Evolutionary conservation across 2,888 invertebrate species (phyloP), one percentile per base, ranked within the genome.

Genomic region (Drosophila stalkeri): DNA sequence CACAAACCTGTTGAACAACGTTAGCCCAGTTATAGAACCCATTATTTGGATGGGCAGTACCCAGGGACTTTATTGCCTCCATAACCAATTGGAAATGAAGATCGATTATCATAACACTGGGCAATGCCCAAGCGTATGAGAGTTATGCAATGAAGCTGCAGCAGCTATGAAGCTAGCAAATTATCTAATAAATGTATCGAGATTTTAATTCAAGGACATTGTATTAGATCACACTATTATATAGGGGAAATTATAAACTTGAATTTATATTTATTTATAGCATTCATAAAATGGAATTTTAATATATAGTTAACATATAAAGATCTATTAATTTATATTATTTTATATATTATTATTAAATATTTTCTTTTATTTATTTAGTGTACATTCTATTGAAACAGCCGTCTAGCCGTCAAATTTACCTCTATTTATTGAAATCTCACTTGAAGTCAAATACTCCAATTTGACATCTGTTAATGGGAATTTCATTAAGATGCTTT

Each of bases 1-100:
- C 66, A 77, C 80, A 87, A 84, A 84, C 84, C 84, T 84, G 84
- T 85, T 85, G 81, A 81, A 79, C 86, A 64, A 43, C 65, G 60
- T 64, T 67, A 77, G 64, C 76, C 73, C 76, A 76, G 64, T 55
- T 77, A 68, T 67, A 63, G 66, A 64, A 37, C 37, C 43, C 61
- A 72, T 27, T 61, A 64, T 54, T 60, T 49, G 39, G 14, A 65
- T 54, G 75, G 71, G 77, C 52, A 66, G 41, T 56, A 56, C 55
- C 55, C 55, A 31, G 55, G 51, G 51, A 18, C 35, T 51, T 33
- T 33, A 51, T 31, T n/a, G n/a, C 5, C 27, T 14, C 20, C 9
- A 16, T 3, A 23, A 23, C 23, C 27, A 4, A 47, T 5, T n/a
- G 27, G 23, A 49, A 49, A 11, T 49, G 18, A 51, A 51, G 51